Percentiles rank a stretch among this genome's conserved stretches.
Evolutionary conservation across 1,140 invertebrate genomes (phyloP).

Genomic region (Pachypeltis micranthus): DNA sequence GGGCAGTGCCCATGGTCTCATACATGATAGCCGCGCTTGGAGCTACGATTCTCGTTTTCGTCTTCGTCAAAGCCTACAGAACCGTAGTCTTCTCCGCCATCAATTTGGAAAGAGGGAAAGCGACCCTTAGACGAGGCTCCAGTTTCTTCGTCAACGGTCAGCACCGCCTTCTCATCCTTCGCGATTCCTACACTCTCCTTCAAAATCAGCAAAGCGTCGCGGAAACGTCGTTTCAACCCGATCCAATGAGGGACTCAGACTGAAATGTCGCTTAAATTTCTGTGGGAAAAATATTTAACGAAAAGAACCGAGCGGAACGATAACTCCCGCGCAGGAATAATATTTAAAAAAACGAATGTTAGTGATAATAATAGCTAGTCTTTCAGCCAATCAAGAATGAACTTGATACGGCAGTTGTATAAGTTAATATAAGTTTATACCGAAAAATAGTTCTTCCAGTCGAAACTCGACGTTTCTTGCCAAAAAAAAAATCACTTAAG

Average conservation of each 20-base stretch:
- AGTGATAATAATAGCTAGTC: not conserved
- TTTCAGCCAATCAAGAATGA: too few relatives aligned
- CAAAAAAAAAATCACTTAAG: too few relatives aligned
- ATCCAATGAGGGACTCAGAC: slow-evolving; percentile 10
- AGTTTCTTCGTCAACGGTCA: slow-evolving; percentile 56
- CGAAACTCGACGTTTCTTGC: too few relatives aligned
- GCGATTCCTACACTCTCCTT: slow-evolving; percentile 47
- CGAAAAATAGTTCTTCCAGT: too few relatives aligned
- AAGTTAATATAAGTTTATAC: too few relatives aligned
- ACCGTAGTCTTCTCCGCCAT: slow-evolving; percentile 57
- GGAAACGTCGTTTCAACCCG: slow-evolving; percentile 26
- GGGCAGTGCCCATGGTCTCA: slow-evolving; percentile 50
- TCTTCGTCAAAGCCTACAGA: slow-evolving; percentile 60
- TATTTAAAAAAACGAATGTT: not conserved
- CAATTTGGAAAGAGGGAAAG: slow-evolving; percentile 57
- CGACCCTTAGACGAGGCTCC: slow-evolving; percentile 49
- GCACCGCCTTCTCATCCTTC: slow-evolving; percentile 45
- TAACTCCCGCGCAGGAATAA: too few relatives aligned
- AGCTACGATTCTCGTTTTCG: slow-evolving; percentile 44
- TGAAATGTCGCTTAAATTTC: too few relatives aligned
- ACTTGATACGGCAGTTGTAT: too few relatives aligned
- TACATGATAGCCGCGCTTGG: slow-evolving; percentile 61
- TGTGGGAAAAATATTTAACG: too few relatives aligned
- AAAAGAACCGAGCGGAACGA: too few relatives aligned
- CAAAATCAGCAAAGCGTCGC: slow-evolving; percentile 29